Percentiles rank a stretch among this genome's conserved stretches.
These are phyloP conservation scores for Dasypogon diadema DNA, from an alignment of 2,888 invertebrate genomes.

Conservation along the genomic window DNA sequence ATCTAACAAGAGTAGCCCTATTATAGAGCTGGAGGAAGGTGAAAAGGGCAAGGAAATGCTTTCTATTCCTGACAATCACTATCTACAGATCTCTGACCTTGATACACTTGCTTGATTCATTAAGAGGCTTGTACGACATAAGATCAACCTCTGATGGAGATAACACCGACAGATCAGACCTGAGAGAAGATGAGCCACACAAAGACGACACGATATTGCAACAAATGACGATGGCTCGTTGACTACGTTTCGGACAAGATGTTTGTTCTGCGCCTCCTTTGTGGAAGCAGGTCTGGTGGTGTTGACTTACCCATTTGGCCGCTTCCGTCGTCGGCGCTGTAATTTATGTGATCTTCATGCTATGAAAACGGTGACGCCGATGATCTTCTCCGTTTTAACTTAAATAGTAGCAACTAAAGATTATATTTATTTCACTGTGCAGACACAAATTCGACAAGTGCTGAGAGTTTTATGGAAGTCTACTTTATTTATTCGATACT, in stretches of 20 bases:
- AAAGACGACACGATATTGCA: constrained; percentile 16
- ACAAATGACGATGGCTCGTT: constrained; percentile 34
- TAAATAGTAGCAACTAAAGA: neutral
- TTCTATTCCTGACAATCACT: constrained; percentile 1
- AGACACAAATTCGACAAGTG: constrained; percentile 53
- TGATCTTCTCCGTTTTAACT: neutral
- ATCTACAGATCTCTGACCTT: constrained; percentile 45
- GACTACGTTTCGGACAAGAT: constrained; percentile 4
- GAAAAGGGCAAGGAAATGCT: constrained; percentile 26
- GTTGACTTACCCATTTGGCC: constrained; percentile 4
- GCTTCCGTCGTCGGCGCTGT: neutral
- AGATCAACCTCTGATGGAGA: constrained; percentile 48
- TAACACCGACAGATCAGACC: constrained; percentile 1
- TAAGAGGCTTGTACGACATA: constrained; percentile 55
- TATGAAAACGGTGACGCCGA: constrained; percentile 5
- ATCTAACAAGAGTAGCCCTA: neutral
- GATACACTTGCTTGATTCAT: constrained; percentile 54
- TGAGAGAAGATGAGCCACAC: constrained; percentile 3
- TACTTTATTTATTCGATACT: constrained; percentile 5
- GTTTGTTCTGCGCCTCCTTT: neutral
- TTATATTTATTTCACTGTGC: constrained; percentile 7
- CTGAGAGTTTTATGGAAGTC: constrained; percentile 48
- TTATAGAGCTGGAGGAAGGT: constrained; percentile 2
- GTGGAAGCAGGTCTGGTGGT: neutral
- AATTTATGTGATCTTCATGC: constrained; percentile 28